phyloP scores from a whole-genome alignment of 2,797 vertebrate species.

The Octomys mimax region DNA sequence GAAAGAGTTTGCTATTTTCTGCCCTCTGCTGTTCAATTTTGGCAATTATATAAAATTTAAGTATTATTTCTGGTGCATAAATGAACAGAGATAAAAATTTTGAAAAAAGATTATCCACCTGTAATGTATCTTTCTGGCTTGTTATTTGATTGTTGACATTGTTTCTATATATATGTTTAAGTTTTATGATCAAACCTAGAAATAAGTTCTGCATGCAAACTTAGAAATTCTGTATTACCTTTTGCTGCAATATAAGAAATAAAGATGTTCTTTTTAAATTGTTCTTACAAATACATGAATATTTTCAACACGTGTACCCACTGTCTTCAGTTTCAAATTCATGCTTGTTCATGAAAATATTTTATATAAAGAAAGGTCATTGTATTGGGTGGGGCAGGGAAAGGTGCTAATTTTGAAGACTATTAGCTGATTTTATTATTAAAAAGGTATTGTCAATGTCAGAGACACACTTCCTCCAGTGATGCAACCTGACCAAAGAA shows the following conservation, averaged over 20 bases:
- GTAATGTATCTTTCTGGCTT: not conserved
- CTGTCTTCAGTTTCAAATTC: not conserved
- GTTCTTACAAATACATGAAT: not conserved
- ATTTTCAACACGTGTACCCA: not conserved
- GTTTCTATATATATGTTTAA: not conserved
- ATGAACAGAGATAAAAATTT: not conserved
- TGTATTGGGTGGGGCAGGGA: not conserved
- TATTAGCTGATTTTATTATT: not conserved
- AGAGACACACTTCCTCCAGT: not conserved
- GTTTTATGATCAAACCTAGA: not conserved
- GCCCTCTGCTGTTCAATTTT: conserved; percentile 83
- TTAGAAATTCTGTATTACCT: not conserved
- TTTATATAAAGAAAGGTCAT: not conserved
- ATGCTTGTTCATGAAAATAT: not conserved
- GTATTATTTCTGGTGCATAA: not conserved
- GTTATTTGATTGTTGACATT: not conserved
- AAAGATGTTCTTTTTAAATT: not conserved
- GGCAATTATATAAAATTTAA: conserved; percentile 61
- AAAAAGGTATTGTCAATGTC: not conserved
- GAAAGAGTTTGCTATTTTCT: conserved; percentile 65
- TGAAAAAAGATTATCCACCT: not conserved
- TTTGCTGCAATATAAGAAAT: conserved; percentile 6
- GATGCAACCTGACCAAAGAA: not conserved
- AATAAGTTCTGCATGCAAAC: not conserved
- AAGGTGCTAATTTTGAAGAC: not conserved